Conservation (phyloP, 2,888 invertebrate genomes). For the Macrophya annulata region DNA sequence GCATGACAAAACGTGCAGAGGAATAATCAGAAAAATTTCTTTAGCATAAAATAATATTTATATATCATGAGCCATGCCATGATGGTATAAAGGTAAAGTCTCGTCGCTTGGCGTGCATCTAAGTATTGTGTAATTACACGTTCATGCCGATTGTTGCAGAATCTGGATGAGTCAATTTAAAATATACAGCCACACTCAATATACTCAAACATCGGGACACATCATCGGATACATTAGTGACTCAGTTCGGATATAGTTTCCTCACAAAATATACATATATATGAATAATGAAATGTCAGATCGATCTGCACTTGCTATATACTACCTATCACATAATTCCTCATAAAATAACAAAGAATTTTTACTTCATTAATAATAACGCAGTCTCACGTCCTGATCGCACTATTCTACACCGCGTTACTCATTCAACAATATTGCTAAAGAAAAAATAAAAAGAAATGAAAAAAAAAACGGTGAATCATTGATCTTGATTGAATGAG, state of each 20-base stretch:
- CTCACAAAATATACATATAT: constrained; percentile 6
- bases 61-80: background rate
- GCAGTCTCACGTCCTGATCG: constrained; percentile 17
- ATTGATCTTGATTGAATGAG: constrained; percentile 43
- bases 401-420: background rate
- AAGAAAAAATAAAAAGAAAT: background rate
- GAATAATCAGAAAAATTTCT: background rate
- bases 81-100: background rate
- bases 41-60: background rate
- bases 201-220: background rate
- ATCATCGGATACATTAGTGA: background rate
- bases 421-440: constrained; percentile 30
- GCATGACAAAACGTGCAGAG: background rate
- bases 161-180: constrained; percentile 20
- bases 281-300: constrained; percentile 6
- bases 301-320: background rate
- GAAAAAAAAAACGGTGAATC: constrained; percentile 4
- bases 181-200: background rate
- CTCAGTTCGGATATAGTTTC: background rate
- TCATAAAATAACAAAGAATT: background rate
- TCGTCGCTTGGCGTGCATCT: constrained; percentile 18
- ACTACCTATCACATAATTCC: background rate
- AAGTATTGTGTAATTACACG: background rate
- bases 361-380: background rate
- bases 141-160: constrained; percentile 1